These are phyloP conservation scores for Beris morrisii DNA, from an alignment of 2,888 invertebrate species.

Conservation along the genomic window DNA sequence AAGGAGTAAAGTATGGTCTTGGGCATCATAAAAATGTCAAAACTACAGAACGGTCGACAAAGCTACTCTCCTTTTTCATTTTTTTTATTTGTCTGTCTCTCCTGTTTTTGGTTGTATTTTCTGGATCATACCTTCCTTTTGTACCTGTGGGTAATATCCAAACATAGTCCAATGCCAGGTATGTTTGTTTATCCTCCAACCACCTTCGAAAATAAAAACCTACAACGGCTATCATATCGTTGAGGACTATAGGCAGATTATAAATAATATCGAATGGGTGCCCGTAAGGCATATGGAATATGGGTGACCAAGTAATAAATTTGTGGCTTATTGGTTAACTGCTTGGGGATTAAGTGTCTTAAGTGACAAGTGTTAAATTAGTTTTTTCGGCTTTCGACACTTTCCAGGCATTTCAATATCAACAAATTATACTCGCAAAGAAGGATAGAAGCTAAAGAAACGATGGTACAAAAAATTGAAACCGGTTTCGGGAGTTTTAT, in stretches of 20 bases:
- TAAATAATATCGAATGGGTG: constrained; percentile 25
- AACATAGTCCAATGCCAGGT: constrained; percentile 9
- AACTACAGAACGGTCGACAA: constrained; percentile 27
- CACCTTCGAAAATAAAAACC: too few species aligned
- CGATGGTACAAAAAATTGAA: too few species aligned
- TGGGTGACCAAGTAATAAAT: constrained; percentile 40
- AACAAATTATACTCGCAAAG: constrained; percentile 7
- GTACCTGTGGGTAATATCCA: too few species aligned
- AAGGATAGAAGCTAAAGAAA: too few species aligned
- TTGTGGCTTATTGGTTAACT: constrained; percentile 44
- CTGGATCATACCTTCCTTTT: too few species aligned
- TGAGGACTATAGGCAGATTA: constrained; percentile 11
- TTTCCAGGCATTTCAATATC: constrained; percentile 30
- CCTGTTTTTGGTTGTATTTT: neutral
- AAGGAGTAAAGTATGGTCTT: constrained; percentile 34
- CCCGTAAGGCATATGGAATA: constrained; percentile 22
- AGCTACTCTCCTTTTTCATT: neutral
- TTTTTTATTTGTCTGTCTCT: neutral
- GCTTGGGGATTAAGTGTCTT: constrained; percentile 39
- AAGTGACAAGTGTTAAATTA: constrained; percentile 46
- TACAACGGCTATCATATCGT: too few species aligned
- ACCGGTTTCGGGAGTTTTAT: too few species aligned
- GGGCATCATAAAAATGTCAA: constrained; percentile 38
- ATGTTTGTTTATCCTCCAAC: constrained; percentile 29
- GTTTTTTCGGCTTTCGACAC: constrained; percentile 42